These are phyloP conservation scores for Dugesia japonica DNA, from an alignment of 2,888 invertebrate species.

Conservation along the genomic window DNA sequence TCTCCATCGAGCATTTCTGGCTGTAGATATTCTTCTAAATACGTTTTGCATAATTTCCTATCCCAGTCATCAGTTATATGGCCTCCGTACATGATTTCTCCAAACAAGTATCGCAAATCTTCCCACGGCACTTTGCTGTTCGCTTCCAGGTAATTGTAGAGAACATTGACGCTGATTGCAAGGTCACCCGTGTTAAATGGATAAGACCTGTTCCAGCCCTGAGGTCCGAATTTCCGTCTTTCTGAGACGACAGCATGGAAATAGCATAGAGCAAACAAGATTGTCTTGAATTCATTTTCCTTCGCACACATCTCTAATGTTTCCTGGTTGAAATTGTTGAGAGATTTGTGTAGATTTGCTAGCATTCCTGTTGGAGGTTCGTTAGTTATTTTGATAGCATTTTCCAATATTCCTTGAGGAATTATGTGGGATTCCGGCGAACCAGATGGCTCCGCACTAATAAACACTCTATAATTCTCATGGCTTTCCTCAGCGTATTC, in stretches of 20 bases:
- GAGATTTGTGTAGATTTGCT: constrained; percentile 82
- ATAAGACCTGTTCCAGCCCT: constrained; percentile 36
- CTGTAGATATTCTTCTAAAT: constrained; percentile 75
- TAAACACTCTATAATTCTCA: constrained; percentile 66
- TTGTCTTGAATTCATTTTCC: constrained; percentile 85
- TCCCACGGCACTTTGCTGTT: constrained; percentile 75
- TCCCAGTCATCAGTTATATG: constrained; percentile 97
- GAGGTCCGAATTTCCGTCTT: constrained; percentile 35
- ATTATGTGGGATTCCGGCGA: constrained; percentile 74
- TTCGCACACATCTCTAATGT: constrained; percentile 83
- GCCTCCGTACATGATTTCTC: constrained; percentile 94
- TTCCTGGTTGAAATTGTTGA: constrained; percentile 83
- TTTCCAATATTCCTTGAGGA: constrained; percentile 81
- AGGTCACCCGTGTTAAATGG: constrained; percentile 45
- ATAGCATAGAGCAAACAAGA: constrained; percentile 66
- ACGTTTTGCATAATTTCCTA: constrained; percentile 61
- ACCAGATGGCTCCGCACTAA: constrained; percentile 82
- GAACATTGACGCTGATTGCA: constrained; percentile 77
- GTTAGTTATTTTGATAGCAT: constrained; percentile 88
- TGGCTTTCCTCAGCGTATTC: constrained; percentile 65
- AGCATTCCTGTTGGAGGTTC: constrained; percentile 91
- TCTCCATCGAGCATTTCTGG: constrained; percentile 83
- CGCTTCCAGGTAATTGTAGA: constrained; percentile 81
- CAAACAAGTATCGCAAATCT: constrained; percentile 79
- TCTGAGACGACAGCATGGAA: constrained; percentile 36